These are phyloP conservation scores for Tursiops truncatus DNA, from an alignment of 2,113 vertebrate genomes.

Conservation along the genomic window DNA sequence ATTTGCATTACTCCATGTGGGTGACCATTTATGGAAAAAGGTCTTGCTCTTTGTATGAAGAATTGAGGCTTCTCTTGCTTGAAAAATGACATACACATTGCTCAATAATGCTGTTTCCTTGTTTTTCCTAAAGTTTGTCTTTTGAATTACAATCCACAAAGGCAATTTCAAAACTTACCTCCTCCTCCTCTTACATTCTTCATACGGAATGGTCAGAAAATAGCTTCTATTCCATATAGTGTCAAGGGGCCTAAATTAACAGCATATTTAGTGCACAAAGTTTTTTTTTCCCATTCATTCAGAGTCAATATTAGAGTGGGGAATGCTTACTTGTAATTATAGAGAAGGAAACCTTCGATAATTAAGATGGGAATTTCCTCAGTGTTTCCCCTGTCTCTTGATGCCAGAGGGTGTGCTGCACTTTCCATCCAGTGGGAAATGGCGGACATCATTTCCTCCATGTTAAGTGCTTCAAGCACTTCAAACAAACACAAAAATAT, in stretches of 20 bases:
- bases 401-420: slow-evolving; percentile 64
- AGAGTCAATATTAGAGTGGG: not conserved
- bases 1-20: not conserved
- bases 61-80: not conserved
- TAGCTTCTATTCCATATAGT: slow-evolving; percentile 90
- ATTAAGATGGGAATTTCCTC: slow-evolving; percentile 87
- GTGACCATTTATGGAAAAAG: not conserved
- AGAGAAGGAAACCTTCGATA: slow-evolving; percentile 96
- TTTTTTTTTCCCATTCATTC: not conserved
- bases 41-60: not conserved
- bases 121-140: not conserved
- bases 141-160: not conserved
- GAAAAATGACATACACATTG: not conserved
- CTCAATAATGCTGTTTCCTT: not conserved
- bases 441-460: slow-evolving; percentile 91
- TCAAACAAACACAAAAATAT: slow-evolving; percentile 60
- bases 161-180: slow-evolving; percentile 81
- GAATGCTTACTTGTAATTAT: slow-evolving; percentile 90
- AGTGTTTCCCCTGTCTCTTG: slow-evolving; percentile 22
- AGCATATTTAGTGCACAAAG: slow-evolving; percentile 60
- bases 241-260: slow-evolving; percentile 88
- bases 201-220: slow-evolving; percentile 93
- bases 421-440: slow-evolving; percentile 85
- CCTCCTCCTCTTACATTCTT: slow-evolving; percentile 92
- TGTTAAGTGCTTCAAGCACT: slow-evolving; percentile 93